Evolutionary conservation across 2,797 vertebrate species (phyloP), one percentile per base, ranked within the genome.

Genomic region (Sitta carolinensis): DNA sequence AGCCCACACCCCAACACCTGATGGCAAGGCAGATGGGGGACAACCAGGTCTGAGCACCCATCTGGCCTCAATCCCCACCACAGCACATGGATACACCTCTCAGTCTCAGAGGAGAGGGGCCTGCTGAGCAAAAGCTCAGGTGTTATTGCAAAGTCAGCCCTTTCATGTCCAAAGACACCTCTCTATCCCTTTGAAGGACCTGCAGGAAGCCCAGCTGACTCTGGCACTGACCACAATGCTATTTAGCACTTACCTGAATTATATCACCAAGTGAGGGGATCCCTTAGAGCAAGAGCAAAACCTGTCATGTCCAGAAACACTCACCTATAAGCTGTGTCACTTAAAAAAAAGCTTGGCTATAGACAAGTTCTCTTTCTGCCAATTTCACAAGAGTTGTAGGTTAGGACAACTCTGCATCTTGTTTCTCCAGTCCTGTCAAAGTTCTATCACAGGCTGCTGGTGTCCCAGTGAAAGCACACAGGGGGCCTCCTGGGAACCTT

Each of bases 81-180:
- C 8, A 75, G 57, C 30, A 58, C 0, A 0, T 36, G 25, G 27
- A 32, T 2, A 34, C 1, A 2, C 11, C n/a, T 63, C 63, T 19
- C 40, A 75, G 18, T 47, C 1, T 2, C 38, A 57, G 32, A 2
- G 7, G 36, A 57, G 34, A 25, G 13, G 5, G 25, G 20, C 29
- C 29, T 45, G 42, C 61, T 67, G 58, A 58, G 64, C 19, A 70
- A 69, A 79, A 77, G 27, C 27, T 62, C 64, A 42, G 40, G 16
- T 57, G 34, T 47, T 50, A 11, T 3, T 68, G 51, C 63, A 69
- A 84, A 89, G n/a, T n/a, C 42, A 42, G 48, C 48, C 38, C n/a
- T 8, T 45, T 70, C 36, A 13, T 5, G 16, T 29, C 36, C 40
- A 55, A 50, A 50, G 38, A 38, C 13, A 57, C 43, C 30, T 61